Evolutionary conservation across 2,113 vertebrate genomes (phyloP).

Genomic region (Oryzias javanicus): DNA sequence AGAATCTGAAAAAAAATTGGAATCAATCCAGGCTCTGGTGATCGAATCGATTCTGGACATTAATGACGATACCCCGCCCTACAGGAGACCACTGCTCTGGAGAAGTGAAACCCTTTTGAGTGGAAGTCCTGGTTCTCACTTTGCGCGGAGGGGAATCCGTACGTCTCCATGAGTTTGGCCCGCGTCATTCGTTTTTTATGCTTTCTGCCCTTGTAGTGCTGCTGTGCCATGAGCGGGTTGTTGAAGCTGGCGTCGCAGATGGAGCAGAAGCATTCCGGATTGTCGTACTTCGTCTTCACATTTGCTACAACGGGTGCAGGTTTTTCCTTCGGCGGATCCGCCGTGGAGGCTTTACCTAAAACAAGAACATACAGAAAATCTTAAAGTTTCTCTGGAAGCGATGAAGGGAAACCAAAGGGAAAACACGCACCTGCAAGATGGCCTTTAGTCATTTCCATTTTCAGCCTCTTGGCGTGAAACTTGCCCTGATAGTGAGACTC

Average conservation of each 20-base stretch:
- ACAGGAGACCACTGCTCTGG: too few species aligned
- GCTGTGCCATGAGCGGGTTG: conserved; percentile 93
- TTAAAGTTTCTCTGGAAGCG: not conserved
- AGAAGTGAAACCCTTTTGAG: too few species aligned
- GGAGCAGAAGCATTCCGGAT: conserved; percentile 91
- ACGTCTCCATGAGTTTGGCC: conserved; percentile 93
- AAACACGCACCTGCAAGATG: conserved; percentile 76
- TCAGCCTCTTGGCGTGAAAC: conserved; percentile 93
- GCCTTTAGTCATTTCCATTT: conserved; percentile 80
- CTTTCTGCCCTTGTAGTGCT: conserved; percentile 96
- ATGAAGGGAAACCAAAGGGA: not conserved
- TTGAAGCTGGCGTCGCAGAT: conserved; percentile 97
- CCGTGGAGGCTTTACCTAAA: conserved; percentile 33
- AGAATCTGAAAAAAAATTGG: too few species aligned
- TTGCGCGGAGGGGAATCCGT: conserved; percentile 79
- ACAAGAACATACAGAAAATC: not conserved
- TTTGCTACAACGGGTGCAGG: conserved; percentile 3
- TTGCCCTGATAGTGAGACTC: conserved; percentile 96
- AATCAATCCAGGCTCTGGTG: too few species aligned
- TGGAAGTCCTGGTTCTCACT: conserved; percentile 48
- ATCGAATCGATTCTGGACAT: too few species aligned
- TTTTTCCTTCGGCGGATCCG: conserved; percentile 44
- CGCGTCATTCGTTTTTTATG: conserved; percentile 94
- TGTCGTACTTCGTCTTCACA: conserved; percentile 1
- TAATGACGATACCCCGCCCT: too few species aligned